Base-by-base conservation (phyloP, 2,113 vertebrate genomes). In the Nyctereutes procyonoides region DNA sequence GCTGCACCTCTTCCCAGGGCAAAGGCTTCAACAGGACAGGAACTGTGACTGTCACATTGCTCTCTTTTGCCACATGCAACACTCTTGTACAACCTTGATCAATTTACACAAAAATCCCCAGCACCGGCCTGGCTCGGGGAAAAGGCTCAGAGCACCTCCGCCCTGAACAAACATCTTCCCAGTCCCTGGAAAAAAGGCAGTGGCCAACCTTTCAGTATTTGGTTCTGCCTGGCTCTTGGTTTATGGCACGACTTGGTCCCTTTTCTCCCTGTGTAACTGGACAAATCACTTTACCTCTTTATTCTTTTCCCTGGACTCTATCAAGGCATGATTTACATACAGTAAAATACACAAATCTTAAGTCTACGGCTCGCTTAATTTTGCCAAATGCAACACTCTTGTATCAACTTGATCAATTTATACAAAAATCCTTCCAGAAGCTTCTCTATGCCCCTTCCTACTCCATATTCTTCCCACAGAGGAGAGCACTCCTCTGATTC, bases 71-170 rank as follows among this genome's bases (percentile, higher is more conserved):
- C 43, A 43, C 6, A 43, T 43, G 43, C 43, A 43, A 43, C 43
- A 43, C 43, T 43, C 43, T 43, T 43, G 6, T 43, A 43, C 8
- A 43, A 43, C 43, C 43, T 43, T 7, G 43, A 43, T 43, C 43
- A 43, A 43, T 43, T 43, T 43, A 43, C 43, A 43, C 43, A 43
- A 43, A 43, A 43, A 43, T 38, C 4, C 15, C 71, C 28, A 8
- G 8, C 62, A 43, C 32, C 56, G 43, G 32, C 32, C 95, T 58
- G 56, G 5, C 65, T 55, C 30, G 0, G 38, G 38, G 83, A 77
- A 32, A 43, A 38, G 0, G 5, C 53, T 60, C 28, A 62, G 28
- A 32, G 24, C 28, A 51, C 0, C 0, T 0, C 10, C 0, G 8
- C 10, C 10, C 26, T n/a, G 5, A 10, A 58, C 2, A 24, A 62